Evolutionary conservation across 1,140 invertebrate genomes (phyloP).

Genomic region (Homarus americanus): DNA sequence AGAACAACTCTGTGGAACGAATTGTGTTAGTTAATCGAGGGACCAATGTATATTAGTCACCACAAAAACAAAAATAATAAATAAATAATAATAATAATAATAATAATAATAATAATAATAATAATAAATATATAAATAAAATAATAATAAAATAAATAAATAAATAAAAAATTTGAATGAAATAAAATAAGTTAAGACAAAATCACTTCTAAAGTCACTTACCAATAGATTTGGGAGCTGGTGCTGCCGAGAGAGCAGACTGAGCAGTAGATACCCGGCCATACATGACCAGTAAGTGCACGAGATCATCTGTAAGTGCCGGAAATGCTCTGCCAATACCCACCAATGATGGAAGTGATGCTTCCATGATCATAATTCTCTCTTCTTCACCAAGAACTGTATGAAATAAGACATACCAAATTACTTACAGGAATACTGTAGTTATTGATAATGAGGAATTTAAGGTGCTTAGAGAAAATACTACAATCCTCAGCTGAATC

Average conservation of each 20-base stretch:
- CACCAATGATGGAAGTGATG: slow-evolving; percentile 90
- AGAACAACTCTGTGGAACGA: too few species aligned
- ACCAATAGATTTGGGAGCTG: slow-evolving; percentile 67
- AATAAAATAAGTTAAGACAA: neutral
- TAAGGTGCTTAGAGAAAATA: too few species aligned
- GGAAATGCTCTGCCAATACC: slow-evolving; percentile 95
- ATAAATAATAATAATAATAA: too few species aligned
- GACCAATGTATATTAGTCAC: too few species aligned
- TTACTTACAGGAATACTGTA: too few species aligned
- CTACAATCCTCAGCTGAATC: too few species aligned
- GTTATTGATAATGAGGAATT: too few species aligned
- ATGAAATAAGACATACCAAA: too few species aligned
- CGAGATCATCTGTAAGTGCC: slow-evolving; percentile 92
- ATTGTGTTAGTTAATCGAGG: too few species aligned
- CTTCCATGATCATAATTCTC: slow-evolving; percentile 88
- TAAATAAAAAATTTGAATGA: neutral
- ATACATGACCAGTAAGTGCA: slow-evolving; percentile 90
- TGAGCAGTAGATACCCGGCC: slow-evolving; percentile 86
- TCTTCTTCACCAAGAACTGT: slow-evolving; percentile 88
- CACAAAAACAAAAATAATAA: too few species aligned
- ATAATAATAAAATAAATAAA: neutral
- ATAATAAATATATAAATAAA: neutral
- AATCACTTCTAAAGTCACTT: neutral
- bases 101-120: too few species aligned
- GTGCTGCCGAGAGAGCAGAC: slow-evolving; percentile 79